Conservation (phyloP, 2,888 invertebrate species). For the Harpalus rubripes region DNA sequence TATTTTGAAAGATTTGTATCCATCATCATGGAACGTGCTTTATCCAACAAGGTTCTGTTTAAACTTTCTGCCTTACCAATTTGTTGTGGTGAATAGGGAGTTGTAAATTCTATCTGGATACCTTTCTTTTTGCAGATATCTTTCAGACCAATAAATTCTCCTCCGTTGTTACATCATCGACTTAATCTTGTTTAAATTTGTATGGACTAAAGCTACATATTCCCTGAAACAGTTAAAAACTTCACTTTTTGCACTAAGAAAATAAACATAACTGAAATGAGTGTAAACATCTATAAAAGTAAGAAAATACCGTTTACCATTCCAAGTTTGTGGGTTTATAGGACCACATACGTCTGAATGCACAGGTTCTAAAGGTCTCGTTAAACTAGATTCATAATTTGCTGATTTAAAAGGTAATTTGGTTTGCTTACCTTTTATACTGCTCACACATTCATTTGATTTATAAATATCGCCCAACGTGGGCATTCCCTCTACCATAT, state of each 20-base stretch:
- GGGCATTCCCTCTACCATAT: too few species aligned
- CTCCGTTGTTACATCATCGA: too few species aligned
- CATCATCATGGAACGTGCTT: constrained; percentile 1
- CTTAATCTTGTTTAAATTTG: too few species aligned
- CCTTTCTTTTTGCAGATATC: background rate
- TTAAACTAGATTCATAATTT: background rate
- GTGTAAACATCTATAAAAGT: background rate
- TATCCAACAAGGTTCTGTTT: background rate
- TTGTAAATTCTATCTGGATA: too few species aligned
- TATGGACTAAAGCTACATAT: too few species aligned
- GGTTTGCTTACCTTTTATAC: constrained; percentile 2
- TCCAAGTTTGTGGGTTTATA: background rate
- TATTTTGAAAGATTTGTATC: background rate
- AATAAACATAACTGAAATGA: too few species aligned
- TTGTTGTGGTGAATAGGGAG: background rate
- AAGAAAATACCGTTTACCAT: background rate
- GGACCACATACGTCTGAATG: too few species aligned
- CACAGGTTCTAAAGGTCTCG: background rate
- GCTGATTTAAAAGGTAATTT: background rate
- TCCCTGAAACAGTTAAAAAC: too few species aligned
- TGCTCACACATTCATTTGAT: background rate
- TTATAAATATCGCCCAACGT: too few species aligned
- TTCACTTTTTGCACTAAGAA: too few species aligned
- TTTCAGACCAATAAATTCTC: too few species aligned
- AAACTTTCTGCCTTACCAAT: background rate